Evolutionary conservation across 2,888 invertebrate species (phyloP).

Genomic region (Tetragonisca angustula): DNA sequence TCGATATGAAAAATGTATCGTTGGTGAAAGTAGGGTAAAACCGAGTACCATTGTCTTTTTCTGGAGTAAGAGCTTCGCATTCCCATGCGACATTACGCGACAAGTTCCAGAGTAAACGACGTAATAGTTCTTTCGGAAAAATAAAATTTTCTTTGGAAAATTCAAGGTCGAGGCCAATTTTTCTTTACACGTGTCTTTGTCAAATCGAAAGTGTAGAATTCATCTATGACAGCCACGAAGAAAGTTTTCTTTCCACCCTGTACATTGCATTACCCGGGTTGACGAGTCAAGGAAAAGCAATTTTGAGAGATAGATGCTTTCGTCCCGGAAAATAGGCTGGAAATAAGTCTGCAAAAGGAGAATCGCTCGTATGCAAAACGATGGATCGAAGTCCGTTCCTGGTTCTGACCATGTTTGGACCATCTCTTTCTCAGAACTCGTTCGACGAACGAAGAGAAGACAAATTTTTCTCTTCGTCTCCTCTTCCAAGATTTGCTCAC

Average conservation of each 20-base stretch:
- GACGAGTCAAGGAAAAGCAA: slow-evolving; percentile 54
- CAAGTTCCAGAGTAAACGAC: too few species aligned
- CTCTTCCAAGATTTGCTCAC: background rate
- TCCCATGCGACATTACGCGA: too few species aligned
- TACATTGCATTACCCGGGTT: slow-evolving; percentile 23
- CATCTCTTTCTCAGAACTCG: background rate
- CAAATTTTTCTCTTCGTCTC: background rate
- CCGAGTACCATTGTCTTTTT: too few species aligned
- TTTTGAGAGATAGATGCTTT: slow-evolving; percentile 34
- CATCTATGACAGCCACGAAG: too few species aligned
- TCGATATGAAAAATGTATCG: too few species aligned
- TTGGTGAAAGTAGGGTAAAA: too few species aligned
- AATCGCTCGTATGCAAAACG: slow-evolving; percentile 58
- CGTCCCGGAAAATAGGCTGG: slow-evolving; percentile 9
- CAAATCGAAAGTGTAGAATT: too few species aligned
- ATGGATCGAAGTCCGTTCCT: slow-evolving; percentile 37
- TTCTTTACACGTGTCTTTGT: too few species aligned
- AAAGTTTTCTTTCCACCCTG: background rate
- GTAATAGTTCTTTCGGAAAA: too few species aligned
- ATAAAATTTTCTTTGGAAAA: too few species aligned
- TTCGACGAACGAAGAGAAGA: background rate
- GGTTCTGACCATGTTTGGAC: background rate
- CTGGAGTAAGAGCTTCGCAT: too few species aligned
- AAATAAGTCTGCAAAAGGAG: slow-evolving; percentile 46
- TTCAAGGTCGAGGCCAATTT: too few species aligned